Percentiles rank a stretch among this genome's conserved stretches.
phyloP scores from a whole-genome alignment of 92 coral and sea anemone genomes.

The Siderastrea siderea region DNA sequence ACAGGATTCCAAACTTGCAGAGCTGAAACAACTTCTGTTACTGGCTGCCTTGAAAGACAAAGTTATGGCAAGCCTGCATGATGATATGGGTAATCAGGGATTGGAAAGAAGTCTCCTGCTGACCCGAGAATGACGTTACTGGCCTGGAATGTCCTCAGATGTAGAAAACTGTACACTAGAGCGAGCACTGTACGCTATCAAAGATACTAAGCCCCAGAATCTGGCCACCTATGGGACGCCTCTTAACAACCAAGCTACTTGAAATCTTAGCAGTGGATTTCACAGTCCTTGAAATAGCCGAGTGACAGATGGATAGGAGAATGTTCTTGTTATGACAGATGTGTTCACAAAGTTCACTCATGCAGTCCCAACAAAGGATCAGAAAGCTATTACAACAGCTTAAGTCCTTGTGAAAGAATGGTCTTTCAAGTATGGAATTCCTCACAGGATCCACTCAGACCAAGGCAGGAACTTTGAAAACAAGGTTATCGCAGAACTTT shows the following conservation, averaged over 20 bases:
- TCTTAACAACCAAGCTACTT: constrained; percentile 56
- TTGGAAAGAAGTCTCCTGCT: no score
- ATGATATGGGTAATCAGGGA: no score
- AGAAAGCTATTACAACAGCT: constrained; percentile 59
- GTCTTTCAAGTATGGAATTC: constrained; percentile 63
- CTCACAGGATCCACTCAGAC: constrained; percentile 68
- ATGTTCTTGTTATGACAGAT: constrained; percentile 70
- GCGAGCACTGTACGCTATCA: constrained; percentile 51
- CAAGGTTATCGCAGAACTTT: constrained; percentile 58
- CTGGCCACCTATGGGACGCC: constrained; percentile 57
- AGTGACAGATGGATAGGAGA: constrained; percentile 66
- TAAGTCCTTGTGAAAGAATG: constrained; percentile 73
- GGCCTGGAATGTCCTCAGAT: constrained; percentile 39
- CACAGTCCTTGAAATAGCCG: constrained; percentile 52
- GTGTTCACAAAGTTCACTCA: constrained; percentile 69
- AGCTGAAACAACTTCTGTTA: no score
- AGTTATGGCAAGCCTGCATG: no score
- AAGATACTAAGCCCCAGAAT: constrained; percentile 66
- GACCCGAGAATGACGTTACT: no score
- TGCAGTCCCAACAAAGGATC: constrained; percentile 71
- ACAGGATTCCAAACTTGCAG: no score
- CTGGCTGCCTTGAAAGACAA: no score
- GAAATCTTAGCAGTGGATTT: constrained; percentile 71
- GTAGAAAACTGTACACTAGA: constrained; percentile 52
- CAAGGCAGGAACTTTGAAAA: constrained; percentile 75